Conservation (phyloP, 2,113 vertebrate species). For the Acanthisitta chloris region DNA sequence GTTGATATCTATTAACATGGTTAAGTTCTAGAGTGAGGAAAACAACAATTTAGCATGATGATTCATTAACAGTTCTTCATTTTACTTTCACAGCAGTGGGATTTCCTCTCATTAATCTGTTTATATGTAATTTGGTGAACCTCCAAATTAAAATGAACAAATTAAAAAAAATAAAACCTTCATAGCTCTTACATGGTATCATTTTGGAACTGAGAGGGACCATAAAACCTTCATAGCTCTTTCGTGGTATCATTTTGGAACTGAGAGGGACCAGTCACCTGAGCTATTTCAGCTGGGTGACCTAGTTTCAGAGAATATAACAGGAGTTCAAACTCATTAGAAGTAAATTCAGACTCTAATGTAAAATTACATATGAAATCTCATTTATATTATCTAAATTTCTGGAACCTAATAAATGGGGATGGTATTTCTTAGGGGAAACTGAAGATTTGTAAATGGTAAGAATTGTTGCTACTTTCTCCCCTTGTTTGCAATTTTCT, state of each 20-base stretch:
- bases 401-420: not conserved
- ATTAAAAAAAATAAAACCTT: no score
- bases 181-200: not conserved
- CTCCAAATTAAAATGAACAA: not conserved
- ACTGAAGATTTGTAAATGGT: not conserved
- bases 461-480: rapidly evolving
- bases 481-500: not conserved
- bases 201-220: not conserved
- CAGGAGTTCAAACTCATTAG: not conserved
- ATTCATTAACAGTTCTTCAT: not conserved
- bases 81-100: not conserved
- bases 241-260: not conserved
- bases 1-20: not conserved
- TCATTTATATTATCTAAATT: not conserved
- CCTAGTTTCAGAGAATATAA: not conserved
- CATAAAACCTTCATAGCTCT: not conserved
- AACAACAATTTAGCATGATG: not conserved
- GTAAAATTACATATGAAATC: not conserved
- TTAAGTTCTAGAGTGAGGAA: not conserved
- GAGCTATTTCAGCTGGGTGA: not conserved
- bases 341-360: not conserved
- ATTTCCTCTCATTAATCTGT: not conserved
- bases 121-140: not conserved
- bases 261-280: not conserved
- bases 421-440: not conserved